These are phyloP conservation scores for Anableps anableps DNA, from an alignment of 2,797 vertebrate species.

Conservation along the genomic window DNA sequence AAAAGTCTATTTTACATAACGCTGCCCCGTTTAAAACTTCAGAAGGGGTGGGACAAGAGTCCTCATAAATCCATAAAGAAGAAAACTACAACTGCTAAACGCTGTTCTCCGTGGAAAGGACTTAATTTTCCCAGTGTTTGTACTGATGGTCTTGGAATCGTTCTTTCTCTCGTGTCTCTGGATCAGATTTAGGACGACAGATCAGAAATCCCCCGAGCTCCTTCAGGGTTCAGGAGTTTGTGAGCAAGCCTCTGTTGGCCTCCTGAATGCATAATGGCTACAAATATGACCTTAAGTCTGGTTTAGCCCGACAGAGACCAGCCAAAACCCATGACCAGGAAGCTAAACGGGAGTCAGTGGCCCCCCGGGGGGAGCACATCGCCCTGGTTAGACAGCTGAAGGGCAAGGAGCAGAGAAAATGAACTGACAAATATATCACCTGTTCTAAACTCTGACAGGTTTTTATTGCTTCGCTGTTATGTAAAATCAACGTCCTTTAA, in stretches of 20 bases:
- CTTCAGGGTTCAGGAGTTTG: constrained; percentile 3
- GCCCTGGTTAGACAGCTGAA: constrained; percentile 40
- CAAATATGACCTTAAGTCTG: constrained; percentile 57
- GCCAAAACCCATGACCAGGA: constrained; percentile 54
- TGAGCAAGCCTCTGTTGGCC: constrained; percentile 22
- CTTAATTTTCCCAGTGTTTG: background rate
- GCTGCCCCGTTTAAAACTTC: too few species aligned
- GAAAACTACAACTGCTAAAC: too few species aligned
- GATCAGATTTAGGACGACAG: background rate
- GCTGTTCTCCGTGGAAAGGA: too few species aligned
- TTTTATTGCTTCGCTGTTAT: background rate
- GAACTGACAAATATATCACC: background rate
- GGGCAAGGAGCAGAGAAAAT: constrained; percentile 27
- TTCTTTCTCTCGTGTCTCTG: background rate
- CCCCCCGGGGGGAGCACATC: constrained; percentile 54
- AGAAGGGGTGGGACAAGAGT: background rate
- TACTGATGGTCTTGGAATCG: background rate
- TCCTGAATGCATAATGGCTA: constrained; percentile 36
- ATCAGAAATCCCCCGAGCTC: constrained; percentile 11
- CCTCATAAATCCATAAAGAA: too few species aligned
- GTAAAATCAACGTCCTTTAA: background rate
- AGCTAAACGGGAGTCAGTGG: constrained; percentile 42
- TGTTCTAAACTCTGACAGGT: background rate
- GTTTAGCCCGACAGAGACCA: constrained; percentile 41
- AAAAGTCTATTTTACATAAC: too few species aligned